phyloP scores from a whole-genome alignment of 2,888 invertebrate species.

The Drosophila bunnanda region DNA sequence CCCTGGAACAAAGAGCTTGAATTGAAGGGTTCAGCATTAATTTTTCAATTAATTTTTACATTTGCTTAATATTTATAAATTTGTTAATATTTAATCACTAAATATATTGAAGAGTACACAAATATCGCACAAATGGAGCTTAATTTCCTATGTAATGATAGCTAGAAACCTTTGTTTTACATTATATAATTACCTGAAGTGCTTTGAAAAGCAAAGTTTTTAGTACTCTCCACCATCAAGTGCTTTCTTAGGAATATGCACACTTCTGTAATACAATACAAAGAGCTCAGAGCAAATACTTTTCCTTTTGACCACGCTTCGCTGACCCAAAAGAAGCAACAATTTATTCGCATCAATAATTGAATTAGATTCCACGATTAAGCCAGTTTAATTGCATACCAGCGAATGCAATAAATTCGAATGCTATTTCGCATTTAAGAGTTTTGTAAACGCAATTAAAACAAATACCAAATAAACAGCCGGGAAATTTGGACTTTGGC shows the following conservation, averaged over 20 bases:
- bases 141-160: background rate
- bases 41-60: background rate
- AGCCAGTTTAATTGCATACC: slow-evolving; percentile 44
- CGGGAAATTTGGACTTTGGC: slow-evolving; percentile 3
- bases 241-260: background rate
- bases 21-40: background rate
- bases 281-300: slow-evolving; percentile 19
- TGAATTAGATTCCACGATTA: slow-evolving; percentile 39
- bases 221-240: background rate
- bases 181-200: background rate
- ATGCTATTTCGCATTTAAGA: slow-evolving; percentile 7
- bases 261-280: too few species aligned
- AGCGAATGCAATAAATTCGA: slow-evolving; percentile 12
- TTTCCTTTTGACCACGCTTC: slow-evolving; percentile 24
- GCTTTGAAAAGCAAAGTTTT: background rate
- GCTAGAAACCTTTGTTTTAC: too few species aligned
- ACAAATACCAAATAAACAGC: slow-evolving; percentile 12
- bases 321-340: slow-evolving; percentile 7
- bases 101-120: background rate
- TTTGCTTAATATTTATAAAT: background rate
- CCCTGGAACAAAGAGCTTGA: too few species aligned
- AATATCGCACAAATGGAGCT: too few species aligned
- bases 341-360: slow-evolving; percentile 40
- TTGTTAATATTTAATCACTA: background rate
- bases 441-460: slow-evolving; percentile 18